A percentile compares a stretch with the other conserved stretches of the same genome.
These are phyloP conservation scores for Lithophane ornitopus DNA, from an alignment of 2,888 invertebrate species.

Conservation along the genomic window DNA sequence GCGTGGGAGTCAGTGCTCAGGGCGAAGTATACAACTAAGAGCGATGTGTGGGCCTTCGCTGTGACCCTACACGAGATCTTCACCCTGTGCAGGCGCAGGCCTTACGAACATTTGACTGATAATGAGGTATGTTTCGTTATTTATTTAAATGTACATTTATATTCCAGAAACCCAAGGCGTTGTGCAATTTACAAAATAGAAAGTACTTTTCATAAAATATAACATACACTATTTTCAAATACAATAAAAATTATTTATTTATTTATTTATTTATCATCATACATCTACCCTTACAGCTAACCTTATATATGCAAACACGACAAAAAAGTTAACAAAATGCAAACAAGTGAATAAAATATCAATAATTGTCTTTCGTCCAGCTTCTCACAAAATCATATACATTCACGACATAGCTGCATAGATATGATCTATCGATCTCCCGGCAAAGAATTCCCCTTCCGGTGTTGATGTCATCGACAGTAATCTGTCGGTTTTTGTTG, in stretches of 20 bases:
- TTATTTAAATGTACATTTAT: neutral
- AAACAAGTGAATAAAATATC: neutral
- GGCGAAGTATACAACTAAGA: constrained; percentile 96
- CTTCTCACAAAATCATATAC: neutral
- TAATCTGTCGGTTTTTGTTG: neutral
- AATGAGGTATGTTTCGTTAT: constrained; percentile 90
- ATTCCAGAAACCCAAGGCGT: neutral
- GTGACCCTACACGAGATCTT: constrained; percentile 97
- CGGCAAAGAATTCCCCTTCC: neutral
- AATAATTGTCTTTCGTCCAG: neutral
- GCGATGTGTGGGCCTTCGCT: constrained; percentile 97
- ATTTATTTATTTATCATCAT: too few relatives aligned
- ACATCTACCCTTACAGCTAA: too few relatives aligned
- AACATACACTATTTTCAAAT: neutral
- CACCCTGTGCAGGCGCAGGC: constrained; percentile 94
- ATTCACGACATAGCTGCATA: neutral
- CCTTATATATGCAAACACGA: too few relatives aligned
- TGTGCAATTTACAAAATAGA: neutral
- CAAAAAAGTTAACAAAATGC: neutral
- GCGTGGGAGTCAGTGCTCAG: constrained; percentile 96
- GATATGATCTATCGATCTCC: neutral
- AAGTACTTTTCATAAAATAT: neutral
- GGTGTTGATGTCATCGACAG: neutral
- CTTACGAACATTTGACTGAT: constrained; percentile 94
- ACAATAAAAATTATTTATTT: too few relatives aligned